These are phyloP conservation scores for Misgurnus mizolepis DNA, from an alignment of 2,113 vertebrate genomes.

Conservation along the genomic window DNA sequence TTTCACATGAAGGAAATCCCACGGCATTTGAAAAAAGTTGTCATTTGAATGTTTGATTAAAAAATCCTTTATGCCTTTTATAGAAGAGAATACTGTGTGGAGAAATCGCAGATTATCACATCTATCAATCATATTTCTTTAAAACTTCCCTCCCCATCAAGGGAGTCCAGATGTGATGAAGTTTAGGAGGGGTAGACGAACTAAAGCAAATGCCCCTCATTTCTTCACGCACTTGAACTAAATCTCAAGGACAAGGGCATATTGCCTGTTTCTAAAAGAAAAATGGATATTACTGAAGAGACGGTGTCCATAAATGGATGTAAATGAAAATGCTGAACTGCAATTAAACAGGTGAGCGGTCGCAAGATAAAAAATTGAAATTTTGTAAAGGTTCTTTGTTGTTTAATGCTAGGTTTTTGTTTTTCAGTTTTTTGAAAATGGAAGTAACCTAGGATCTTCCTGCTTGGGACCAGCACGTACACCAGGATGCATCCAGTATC, in stretches of 20 bases:
- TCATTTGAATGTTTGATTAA: slow-evolving; percentile 32
- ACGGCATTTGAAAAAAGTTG: neutral
- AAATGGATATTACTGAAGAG: neutral
- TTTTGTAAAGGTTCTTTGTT: neutral
- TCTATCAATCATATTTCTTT: slow-evolving; percentile 25
- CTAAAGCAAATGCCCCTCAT: neutral
- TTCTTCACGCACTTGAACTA: slow-evolving; percentile 31
- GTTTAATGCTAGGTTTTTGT: neutral
- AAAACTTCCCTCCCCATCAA: neutral
- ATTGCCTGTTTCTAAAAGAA: neutral
- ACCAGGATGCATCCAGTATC: neutral
- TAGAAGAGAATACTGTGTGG: slow-evolving; percentile 7
- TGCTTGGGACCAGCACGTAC: neutral
- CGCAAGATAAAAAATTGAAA: neutral
- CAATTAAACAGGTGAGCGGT: neutral
- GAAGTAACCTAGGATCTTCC: neutral
- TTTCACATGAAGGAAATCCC: slow-evolving; percentile 48
- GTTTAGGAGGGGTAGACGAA: slow-evolving; percentile 4
- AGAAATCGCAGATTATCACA: neutral
- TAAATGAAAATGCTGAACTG: neutral
- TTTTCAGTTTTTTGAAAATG: slow-evolving; percentile 22
- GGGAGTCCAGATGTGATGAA: slow-evolving; percentile 19
- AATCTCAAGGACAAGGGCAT: slow-evolving; percentile 19
- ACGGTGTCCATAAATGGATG: slow-evolving; percentile 1
- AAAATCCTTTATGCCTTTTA: slow-evolving; percentile 38